phyloP scores from a whole-genome alignment of 2,797 vertebrate species.

The Botia almorhae region DNA sequence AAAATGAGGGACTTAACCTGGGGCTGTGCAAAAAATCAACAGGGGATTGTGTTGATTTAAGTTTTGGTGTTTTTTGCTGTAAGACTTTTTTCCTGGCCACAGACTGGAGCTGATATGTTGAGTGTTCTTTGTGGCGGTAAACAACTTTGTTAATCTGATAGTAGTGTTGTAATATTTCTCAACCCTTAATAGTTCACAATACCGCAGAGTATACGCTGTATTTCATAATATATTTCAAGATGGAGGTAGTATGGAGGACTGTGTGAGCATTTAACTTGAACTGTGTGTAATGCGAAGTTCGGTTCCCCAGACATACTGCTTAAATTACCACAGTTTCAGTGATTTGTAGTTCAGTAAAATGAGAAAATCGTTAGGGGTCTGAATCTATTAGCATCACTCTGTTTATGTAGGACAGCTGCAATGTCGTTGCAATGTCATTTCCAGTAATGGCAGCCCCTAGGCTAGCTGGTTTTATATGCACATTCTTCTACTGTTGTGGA shows the following conservation, averaged over 20 bases:
- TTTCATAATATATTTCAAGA: too few species aligned
- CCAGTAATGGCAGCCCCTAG: conserved; percentile 52
- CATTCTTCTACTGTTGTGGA: conserved; percentile 36
- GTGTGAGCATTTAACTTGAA: not conserved
- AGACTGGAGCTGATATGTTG: conserved; percentile 12
- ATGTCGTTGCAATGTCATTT: conserved; percentile 57
- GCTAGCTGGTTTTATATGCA: conserved; percentile 53
- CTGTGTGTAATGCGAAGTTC: not conserved
- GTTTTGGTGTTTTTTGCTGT: conserved; percentile 33
- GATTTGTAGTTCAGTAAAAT: not conserved
- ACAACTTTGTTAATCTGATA: not conserved
- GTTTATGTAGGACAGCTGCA: conserved; percentile 47
- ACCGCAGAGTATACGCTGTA: not conserved
- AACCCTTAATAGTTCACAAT: not conserved
- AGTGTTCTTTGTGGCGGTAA: not conserved
- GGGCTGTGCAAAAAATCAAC: conserved; percentile 84
- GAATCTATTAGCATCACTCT: conserved; percentile 4
- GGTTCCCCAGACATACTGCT: not conserved
- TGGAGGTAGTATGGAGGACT: not conserved
- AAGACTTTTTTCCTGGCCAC: not conserved
- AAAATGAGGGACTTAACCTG: conserved; percentile 87
- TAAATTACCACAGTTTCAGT: not conserved
- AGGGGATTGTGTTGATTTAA: conserved; percentile 32
- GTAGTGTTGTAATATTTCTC: not conserved
- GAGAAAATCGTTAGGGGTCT: not conserved